These are phyloP conservation scores for Mizuhopecten yessoensis DNA, from an alignment of 1,140 invertebrate genomes.

Conservation along the genomic window DNA sequence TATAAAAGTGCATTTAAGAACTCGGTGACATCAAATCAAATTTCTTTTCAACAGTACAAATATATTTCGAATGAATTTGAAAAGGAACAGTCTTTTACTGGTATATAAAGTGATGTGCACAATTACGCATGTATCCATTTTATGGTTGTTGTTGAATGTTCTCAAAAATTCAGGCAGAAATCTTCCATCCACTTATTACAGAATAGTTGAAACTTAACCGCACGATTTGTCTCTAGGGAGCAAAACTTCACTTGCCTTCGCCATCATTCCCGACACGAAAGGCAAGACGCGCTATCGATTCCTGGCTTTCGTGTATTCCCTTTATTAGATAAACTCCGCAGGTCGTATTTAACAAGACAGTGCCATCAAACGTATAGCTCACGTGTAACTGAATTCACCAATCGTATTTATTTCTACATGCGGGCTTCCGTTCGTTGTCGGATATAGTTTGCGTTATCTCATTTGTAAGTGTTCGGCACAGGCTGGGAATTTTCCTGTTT, in stretches of 20 bases:
- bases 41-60: no score
- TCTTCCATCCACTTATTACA: conserved; percentile 4
- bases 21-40: no score
- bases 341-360: neutral
- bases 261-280: conserved; percentile 1
- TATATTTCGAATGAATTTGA: no score
- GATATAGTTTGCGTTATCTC: neutral
- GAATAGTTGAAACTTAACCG: conserved; percentile 3
- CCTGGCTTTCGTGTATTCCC: neutral
- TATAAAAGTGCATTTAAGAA: no score
- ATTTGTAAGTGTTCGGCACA: neutral
- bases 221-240: neutral
- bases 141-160: neutral
- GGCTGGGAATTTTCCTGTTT: no score
- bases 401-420: neutral
- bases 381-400: neutral
- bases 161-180: neutral
- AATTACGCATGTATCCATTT: no score
- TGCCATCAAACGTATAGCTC: neutral
- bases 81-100: no score
- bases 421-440: neutral
- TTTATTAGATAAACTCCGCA: conserved; percentile 10
- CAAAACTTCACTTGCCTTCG: conserved; percentile 24
- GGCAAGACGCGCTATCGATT: conserved; percentile 21
- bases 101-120: no score